A percentile compares a stretch with the other conserved stretches of the same genome.
Evolutionary conservation across 2,113 vertebrate species (phyloP).

Genomic region (Pipa parva): DNA sequence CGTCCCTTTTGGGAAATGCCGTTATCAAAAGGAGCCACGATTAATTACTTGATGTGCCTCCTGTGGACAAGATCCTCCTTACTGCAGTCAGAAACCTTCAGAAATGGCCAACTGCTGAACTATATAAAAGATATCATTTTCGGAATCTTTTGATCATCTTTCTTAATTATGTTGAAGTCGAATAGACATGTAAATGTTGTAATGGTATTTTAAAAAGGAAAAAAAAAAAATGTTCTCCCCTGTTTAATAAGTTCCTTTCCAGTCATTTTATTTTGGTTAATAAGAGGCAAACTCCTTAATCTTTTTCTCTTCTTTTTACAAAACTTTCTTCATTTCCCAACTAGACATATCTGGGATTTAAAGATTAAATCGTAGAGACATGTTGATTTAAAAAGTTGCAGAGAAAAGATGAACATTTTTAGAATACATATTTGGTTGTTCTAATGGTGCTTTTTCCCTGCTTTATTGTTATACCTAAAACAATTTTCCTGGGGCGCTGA

Average conservation of each 20-base stretch:
- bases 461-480: too few relatives aligned
- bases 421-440: too few relatives aligned
- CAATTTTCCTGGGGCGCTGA: too few relatives aligned
- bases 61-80: conserved; percentile 25
- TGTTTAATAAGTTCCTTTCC: conserved; percentile 31
- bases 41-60: conserved; percentile 42
- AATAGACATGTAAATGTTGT: conserved; percentile 40
- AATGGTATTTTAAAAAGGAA: conserved; percentile 39
- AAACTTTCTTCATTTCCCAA: background rate
- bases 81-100: conserved; percentile 20
- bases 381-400: conserved; percentile 2
- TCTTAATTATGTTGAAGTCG: conserved; percentile 51
- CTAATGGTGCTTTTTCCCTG: too few relatives aligned
- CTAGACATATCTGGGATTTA: background rate
- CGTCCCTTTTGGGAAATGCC: conserved; percentile 26
- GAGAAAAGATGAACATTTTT: background rate
- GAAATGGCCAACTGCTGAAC: conserved; percentile 32
- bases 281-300: conserved; percentile 26
- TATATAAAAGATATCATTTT: conserved; percentile 19
- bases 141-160: conserved; percentile 49
- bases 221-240: conserved; percentile 52
- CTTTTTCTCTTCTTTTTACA: conserved; percentile 16
- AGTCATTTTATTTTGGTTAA: conserved; percentile 35
- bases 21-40: conserved; percentile 37
- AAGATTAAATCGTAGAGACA: conserved; percentile 1